Conservation (phyloP, 2,888 invertebrate species). For the Andrena minutula region DNA sequence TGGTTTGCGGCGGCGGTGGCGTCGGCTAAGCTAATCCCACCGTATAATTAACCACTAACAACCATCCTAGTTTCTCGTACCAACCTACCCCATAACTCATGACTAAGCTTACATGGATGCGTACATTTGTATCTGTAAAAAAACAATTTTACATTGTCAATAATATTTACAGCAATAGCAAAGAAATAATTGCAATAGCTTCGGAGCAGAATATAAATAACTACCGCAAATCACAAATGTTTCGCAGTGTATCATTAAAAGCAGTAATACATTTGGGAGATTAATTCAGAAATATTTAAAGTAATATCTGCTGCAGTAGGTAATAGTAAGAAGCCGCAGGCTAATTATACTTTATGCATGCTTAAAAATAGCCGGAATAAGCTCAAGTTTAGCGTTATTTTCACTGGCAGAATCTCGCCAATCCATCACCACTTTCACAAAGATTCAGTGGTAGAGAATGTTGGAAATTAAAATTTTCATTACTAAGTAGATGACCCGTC, state of each 20-base stretch:
- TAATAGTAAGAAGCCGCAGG: too few species aligned
- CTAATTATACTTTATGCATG: too few species aligned
- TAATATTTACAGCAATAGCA: neutral
- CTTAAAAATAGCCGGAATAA: too few species aligned
- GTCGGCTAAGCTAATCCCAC: conserved; percentile 81
- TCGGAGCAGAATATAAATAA: neutral
- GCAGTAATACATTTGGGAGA: neutral
- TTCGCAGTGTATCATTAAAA: neutral
- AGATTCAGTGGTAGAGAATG: too few species aligned
- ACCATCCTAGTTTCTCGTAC: conserved; percentile 73
- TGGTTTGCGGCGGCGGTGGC: conserved; percentile 77
- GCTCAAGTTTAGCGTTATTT: too few species aligned
- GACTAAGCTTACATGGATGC: conserved; percentile 79
- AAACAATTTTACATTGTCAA: neutral
- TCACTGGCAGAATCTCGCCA: too few species aligned
- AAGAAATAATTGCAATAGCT: neutral
- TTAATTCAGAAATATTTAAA: neutral
- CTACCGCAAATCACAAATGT: too few species aligned
- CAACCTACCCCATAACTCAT: conserved; percentile 78
- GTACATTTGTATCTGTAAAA: conserved; percentile 35
- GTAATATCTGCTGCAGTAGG: neutral
- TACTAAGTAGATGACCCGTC: too few species aligned
- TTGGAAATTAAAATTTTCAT: too few species aligned
- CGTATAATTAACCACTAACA: conserved; percentile 83
- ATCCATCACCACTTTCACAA: too few species aligned